A percentile compares a stretch with the other conserved stretches of the same genome.
These are phyloP conservation scores for Mionectes macconnelli DNA, from an alignment of 2,113 vertebrate species.

Conservation along the genomic window DNA sequence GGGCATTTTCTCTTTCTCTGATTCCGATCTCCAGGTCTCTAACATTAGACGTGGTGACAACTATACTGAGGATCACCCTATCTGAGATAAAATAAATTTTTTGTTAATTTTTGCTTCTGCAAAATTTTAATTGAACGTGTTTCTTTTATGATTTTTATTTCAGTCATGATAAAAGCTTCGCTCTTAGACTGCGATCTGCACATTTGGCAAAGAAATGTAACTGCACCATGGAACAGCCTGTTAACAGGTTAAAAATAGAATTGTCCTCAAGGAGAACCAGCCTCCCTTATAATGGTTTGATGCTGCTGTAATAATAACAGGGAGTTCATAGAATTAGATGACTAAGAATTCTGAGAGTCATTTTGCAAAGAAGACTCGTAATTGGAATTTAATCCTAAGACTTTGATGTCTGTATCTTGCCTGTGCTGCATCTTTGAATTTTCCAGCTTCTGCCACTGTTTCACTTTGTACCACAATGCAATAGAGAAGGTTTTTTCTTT, in stretches of 20 bases:
- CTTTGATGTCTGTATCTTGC: neutral
- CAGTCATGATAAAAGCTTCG: neutral
- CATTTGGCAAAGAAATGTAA: neutral
- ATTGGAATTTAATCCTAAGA: neutral
- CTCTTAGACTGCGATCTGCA: neutral
- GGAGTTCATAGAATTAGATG: neutral
- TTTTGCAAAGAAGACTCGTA: neutral
- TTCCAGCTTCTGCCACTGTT: neutral
- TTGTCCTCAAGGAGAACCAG: neutral
- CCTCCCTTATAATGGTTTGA: neutral
- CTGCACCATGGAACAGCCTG: neutral
- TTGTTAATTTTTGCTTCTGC: neutral
- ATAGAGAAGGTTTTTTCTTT: neutral
- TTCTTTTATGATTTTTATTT: neutral
- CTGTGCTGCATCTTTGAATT: neutral
- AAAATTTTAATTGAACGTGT: neutral
- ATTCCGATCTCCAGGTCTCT: neutral
- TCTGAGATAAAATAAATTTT: fast-evolving
- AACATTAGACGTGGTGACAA: neutral
- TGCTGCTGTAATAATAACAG: neutral
- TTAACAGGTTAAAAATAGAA: neutral
- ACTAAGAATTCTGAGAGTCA: neutral
- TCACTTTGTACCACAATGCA: neutral
- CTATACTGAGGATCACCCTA: neutral
- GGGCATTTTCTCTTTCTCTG: neutral